Percentiles rank a stretch among this genome's conserved stretches.
phyloP scores from a whole-genome alignment of 1,140 invertebrate genomes.

The Elymnias hypermnestra region DNA sequence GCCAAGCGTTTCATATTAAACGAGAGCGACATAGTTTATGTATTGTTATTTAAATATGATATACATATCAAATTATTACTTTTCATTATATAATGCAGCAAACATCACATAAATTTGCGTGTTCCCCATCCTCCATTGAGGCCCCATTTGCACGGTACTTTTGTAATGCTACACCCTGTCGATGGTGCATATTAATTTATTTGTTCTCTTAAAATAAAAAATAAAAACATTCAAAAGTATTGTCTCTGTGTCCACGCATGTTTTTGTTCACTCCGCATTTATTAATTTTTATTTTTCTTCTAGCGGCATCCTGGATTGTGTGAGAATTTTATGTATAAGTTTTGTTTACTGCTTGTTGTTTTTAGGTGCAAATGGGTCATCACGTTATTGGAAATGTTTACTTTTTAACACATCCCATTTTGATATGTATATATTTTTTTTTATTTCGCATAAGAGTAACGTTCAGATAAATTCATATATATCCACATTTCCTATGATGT shows the following conservation, averaged over 20 bases:
- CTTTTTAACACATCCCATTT: no score
- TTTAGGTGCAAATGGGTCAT: constrained; percentile 69
- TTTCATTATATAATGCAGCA: constrained; percentile 32
- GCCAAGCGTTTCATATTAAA: not conserved
- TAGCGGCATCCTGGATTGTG: constrained; percentile 22
- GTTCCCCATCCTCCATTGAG: constrained; percentile 59
- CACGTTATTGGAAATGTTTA: constrained; percentile 42
- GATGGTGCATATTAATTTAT: constrained; percentile 34
- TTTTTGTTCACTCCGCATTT: constrained; percentile 53
- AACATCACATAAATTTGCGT: constrained; percentile 45
- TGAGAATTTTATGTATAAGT: constrained; percentile 26
- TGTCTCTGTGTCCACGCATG: constrained; percentile 74
- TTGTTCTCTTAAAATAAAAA: no score
- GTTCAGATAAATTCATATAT: not conserved
- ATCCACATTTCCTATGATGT: constrained; percentile 37
- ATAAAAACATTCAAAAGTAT: constrained; percentile 27
- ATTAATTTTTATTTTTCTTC: constrained; percentile 32
- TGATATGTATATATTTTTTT: no score
- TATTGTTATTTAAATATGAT: no score
- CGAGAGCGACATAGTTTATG: no score
- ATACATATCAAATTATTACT: no score
- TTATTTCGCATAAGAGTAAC: no score
- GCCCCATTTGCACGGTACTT: constrained; percentile 68
- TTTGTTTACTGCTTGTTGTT: constrained; percentile 37
- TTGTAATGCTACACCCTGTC: constrained; percentile 30